Evolutionary conservation across 2,797 vertebrate genomes (phyloP), one percentile per base, ranked within the genome.

Genomic region (Malacoraja senta): DNA sequence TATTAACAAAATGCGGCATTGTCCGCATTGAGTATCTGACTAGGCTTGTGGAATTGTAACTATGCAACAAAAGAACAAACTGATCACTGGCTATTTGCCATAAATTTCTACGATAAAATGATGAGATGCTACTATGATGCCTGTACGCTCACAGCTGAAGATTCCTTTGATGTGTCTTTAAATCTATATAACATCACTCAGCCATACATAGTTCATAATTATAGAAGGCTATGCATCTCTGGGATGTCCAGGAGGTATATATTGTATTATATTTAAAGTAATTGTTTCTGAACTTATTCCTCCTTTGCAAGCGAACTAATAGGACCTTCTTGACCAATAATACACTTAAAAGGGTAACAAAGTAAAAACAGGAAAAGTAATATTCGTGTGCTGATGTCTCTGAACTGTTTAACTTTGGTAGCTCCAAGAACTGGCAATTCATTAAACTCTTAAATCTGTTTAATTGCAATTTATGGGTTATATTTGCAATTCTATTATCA

Each of bases 311-410:
- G 63, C 24, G 7, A 74, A 68, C 15, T 68, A 68, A 35, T 17
- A 24, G 29, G 17, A 32, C 84, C n/a, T 6, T 68, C 84, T 32
- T 32, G 32, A 88, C 84, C 17, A 88, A 35, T 88, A 32, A 88
- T 65, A 21, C 15, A 88, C 63, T 68, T 88, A 88, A 68, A 63
- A 68, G n/a, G 29, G 19, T 86, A 86, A 86, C 61, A 32, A 86
- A 86, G n/a, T 68, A 68, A 88, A 74, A 65, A 65, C 63, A 88
- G 84, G 29, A 68, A n/a, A 88, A 88, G 63, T 68, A 68, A 88
- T 88, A 58, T 86, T 65, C n/a, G 68, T 10, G 21, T 68, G 63
- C 9, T 65, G 68, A 68, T 35, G 21, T 21, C n/a, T 68, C 61
- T 17, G 84, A 68, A 88, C 17, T 17, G n/a, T 35, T 88, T 68